phyloP scores from a whole-genome alignment of 2,888 invertebrate genomes.

The Metacarcinus magister region DNA sequence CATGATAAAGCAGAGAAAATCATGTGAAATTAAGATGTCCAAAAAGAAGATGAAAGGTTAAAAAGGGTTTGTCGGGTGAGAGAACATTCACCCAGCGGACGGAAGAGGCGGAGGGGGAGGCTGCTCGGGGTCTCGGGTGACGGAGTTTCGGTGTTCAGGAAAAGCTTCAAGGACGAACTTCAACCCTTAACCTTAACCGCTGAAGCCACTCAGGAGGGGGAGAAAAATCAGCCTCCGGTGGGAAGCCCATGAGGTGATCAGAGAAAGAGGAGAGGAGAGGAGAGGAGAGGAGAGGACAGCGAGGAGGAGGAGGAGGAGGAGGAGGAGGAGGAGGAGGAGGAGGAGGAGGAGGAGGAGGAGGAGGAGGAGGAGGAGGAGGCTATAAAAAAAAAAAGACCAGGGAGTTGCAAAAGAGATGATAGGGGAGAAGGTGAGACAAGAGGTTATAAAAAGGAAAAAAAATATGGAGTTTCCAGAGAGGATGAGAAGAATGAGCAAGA shows the following conservation, averaged over 20 bases:
- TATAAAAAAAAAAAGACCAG: neutral
- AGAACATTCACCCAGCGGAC: neutral
- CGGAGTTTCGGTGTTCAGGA: slow-evolving; percentile 36
- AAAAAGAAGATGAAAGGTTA: neutral
- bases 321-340: neutral
- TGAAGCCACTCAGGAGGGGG: neutral
- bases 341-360: neutral
- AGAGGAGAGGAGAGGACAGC: neutral
- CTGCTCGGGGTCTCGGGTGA: slow-evolving; percentile 7
- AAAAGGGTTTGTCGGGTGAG: neutral
- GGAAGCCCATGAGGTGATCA: neutral
- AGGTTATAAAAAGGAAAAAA: no score
- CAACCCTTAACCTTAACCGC: neutral
- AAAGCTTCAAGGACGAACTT: slow-evolving; percentile 12
- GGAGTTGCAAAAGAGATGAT: neutral
- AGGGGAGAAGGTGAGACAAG: no score
- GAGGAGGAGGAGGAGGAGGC: neutral
- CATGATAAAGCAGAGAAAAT: neutral
- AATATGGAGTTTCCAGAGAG: no score
- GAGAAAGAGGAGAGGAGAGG: neutral
- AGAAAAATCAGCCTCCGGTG: slow-evolving; percentile 39
- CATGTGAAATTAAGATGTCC: neutral
- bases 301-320: slow-evolving; percentile 26
- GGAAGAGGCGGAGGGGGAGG: neutral
- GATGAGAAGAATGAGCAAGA: no score